These are phyloP conservation scores for Morone saxatilis DNA, from an alignment of 2,113 vertebrate genomes.

Conservation along the genomic window DNA sequence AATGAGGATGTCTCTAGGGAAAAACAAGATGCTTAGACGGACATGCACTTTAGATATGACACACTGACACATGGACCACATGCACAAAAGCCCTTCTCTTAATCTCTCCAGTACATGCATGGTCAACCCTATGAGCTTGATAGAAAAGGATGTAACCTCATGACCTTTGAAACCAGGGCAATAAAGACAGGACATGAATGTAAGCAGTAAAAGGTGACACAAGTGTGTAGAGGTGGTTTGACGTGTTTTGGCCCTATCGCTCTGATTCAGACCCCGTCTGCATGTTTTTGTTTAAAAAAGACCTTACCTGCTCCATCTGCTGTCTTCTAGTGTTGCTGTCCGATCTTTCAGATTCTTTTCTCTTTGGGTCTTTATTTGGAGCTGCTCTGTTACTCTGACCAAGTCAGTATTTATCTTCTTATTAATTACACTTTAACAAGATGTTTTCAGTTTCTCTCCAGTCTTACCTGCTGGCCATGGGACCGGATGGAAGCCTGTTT, in stretches of 20 bases:
- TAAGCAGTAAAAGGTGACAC: constrained; percentile 48
- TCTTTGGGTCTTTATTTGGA: background rate
- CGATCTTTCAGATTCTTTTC: background rate
- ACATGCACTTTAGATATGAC: constrained; percentile 8
- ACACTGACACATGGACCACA: constrained; percentile 11
- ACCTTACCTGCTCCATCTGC: background rate
- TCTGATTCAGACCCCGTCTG: constrained; percentile 31
- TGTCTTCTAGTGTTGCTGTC: background rate
- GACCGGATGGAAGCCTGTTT: background rate
- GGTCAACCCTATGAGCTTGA: background rate
- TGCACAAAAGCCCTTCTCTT: constrained; percentile 31
- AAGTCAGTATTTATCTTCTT: background rate
- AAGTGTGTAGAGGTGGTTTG: constrained; percentile 8
- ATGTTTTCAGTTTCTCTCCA: background rate
- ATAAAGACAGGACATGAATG: constrained; percentile 42
- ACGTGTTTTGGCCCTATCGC: background rate
- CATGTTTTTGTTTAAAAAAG: constrained; percentile 10
- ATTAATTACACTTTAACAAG: background rate
- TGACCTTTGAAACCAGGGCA: constrained; percentile 23
- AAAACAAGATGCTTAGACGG: constrained; percentile 8
- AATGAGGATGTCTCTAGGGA: constrained; percentile 30
- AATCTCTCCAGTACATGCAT: constrained; percentile 53
- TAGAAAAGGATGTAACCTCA: constrained; percentile 29
- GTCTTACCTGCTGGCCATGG: constrained; percentile 1
- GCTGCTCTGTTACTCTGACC: background rate